A percentile compares a stretch with the other conserved stretches of the same genome.
Evolutionary conservation across 2,888 invertebrate genomes (phyloP).

Genomic region (Diarsia brunnea): DNA sequence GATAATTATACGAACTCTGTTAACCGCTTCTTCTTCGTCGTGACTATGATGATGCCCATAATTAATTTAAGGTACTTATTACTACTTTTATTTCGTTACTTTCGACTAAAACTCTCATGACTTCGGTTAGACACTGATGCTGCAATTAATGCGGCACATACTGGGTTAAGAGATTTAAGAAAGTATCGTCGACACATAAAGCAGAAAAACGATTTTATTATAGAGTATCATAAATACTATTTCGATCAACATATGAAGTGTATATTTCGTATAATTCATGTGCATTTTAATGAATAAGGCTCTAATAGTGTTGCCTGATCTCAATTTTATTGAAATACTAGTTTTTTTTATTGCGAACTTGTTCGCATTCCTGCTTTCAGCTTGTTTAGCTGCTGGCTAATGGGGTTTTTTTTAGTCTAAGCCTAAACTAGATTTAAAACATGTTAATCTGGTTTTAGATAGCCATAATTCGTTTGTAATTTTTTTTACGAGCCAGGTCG

Average conservation of each 20-base stretch:
- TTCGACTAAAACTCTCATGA: not conserved
- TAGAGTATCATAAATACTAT: not conserved
- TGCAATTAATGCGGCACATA: not conserved
- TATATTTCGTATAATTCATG: slow-evolving; percentile 9
- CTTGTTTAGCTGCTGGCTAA: not conserved
- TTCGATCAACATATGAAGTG: not conserved
- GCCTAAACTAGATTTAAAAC: not conserved
- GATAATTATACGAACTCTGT: not conserved
- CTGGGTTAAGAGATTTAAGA: not conserved
- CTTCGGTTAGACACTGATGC: not conserved
- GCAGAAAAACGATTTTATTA: not conserved
- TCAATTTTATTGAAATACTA: slow-evolving; percentile 4
- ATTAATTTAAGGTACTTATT: not conserved
- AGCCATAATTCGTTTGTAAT: not conserved
- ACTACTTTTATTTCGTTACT: not conserved
- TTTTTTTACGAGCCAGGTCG: not conserved
- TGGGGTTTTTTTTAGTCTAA: not conserved
- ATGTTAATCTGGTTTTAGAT: not conserved
- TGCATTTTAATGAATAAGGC: slow-evolving; percentile 8
- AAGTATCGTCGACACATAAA: slow-evolving; percentile 7
- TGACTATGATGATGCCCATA: not conserved
- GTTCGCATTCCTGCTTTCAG: not conserved
- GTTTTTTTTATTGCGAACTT: slow-evolving; percentile 6
- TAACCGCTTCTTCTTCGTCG: not conserved
- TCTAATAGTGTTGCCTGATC: not conserved